Conservation (phyloP, 2,113 vertebrate species). For the Lota lota region DNA sequence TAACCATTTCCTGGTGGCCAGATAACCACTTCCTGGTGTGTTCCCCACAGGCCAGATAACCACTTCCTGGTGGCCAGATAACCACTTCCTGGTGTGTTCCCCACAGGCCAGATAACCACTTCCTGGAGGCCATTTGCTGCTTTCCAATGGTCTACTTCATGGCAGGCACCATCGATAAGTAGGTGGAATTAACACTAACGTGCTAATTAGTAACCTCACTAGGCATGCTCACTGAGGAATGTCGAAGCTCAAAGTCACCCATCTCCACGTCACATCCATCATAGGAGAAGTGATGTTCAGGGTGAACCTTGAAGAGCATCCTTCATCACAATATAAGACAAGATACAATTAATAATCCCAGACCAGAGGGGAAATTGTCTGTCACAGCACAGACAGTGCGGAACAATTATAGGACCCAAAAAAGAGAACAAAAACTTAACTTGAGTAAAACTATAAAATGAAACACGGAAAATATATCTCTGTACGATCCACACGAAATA, state of each 20-base stretch:
- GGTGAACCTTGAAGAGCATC: no score
- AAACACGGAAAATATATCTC: no score
- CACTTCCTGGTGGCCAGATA: constrained; percentile 12
- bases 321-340: not conserved
- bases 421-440: no score
- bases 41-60: constrained; percentile 71
- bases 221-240: not conserved
- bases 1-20: not conserved
- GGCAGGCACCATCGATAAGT: constrained; percentile 98
- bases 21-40: constrained; percentile 9
- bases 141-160: constrained; percentile 99
- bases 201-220: not conserved
- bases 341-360: no score
- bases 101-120: constrained; percentile 96
- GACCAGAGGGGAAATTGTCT: no score
- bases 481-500: no score
- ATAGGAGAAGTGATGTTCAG: no score
- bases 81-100: constrained; percentile 35
- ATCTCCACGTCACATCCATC: not conserved
- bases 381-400: not conserved
- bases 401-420: not conserved
- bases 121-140: constrained; percentile 99
- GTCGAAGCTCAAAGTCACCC: not conserved
- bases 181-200: constrained; percentile 55
- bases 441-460: no score